These are phyloP conservation scores for Macrochelys suwanniensis DNA, from an alignment of 2,797 vertebrate species.

Conservation along the genomic window DNA sequence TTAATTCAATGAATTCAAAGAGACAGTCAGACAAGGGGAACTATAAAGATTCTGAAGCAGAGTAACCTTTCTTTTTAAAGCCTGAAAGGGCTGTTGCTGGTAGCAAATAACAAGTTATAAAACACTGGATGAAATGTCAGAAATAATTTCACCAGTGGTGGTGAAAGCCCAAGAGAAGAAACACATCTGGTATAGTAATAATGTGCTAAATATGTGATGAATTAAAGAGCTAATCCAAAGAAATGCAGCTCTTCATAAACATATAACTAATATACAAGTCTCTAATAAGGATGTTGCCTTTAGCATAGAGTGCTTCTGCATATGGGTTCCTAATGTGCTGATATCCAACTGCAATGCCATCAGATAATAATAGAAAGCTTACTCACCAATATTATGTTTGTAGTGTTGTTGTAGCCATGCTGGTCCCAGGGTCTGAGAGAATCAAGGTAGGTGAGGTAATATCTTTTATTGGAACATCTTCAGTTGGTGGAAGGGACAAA, in stretches of 20 bases:
- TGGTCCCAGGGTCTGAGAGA: too few relatives aligned
- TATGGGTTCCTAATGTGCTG: background rate
- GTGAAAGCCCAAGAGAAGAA: constrained; percentile 2
- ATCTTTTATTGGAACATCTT: too few relatives aligned
- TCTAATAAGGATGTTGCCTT: background rate
- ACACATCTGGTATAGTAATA: constrained; percentile 1
- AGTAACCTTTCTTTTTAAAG: background rate
- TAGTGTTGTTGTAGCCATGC: background rate
- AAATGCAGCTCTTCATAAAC: background rate
- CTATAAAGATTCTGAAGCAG: background rate
- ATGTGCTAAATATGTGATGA: background rate
- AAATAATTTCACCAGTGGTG: background rate
- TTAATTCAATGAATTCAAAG: background rate
- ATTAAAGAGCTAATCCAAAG: background rate
- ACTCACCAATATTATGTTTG: background rate
- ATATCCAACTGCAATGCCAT: background rate
- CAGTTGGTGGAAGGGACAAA: background rate
- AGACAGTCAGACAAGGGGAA: background rate
- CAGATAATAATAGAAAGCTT: background rate
- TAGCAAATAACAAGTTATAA: constrained; percentile 19
- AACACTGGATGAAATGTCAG: background rate
- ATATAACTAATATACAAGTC: background rate
- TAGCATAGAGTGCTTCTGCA: background rate
- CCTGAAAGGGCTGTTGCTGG: background rate
- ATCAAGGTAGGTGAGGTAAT: too few relatives aligned